A percentile compares a stretch with the other conserved stretches of the same genome.
Conservation (phyloP, 2,113 vertebrate genomes). For the crab-eating macaque (Macaca fascicularis) region T2T-MFA8v1.1 NC_088376.1:155143501-155144000, state of each 20-base stretch:
- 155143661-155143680: neutral
- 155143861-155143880: neutral
- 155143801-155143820: neutral
- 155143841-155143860: neutral
- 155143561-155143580: neutral
- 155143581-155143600: neutral
- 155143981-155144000: too few species aligned
- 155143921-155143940: too few species aligned
- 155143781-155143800: neutral
- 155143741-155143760: neutral
- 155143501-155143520: neutral
- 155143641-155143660: neutral
- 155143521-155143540: neutral
- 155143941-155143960: too few species aligned
- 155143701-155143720: neutral
- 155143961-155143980: too few species aligned
- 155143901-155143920: neutral
- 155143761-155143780: neutral
- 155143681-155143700: neutral
- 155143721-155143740: neutral
- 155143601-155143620: neutral
- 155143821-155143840: neutral
- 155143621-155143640: neutral
- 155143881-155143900: neutral
- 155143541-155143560: neutral